Base-by-base conservation (phyloP, 2,797 vertebrate species). In the Coregonus ussuriensis region DNA sequence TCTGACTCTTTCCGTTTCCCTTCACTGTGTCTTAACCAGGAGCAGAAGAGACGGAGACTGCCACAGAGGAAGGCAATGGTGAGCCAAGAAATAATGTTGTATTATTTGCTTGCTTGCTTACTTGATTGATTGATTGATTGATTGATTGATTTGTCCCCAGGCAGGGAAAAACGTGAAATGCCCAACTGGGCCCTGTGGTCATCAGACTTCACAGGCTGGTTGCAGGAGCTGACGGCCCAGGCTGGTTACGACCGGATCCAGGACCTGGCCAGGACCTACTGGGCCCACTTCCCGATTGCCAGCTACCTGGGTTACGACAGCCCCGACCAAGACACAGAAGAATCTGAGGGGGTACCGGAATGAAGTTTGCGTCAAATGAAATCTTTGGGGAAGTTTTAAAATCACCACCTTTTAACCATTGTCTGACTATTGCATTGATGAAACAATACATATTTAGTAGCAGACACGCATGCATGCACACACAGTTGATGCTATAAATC, bases 101-200 rank as follows among this genome's bases (percentile, higher is more conserved):
- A 59, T 21, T 59, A 63, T 29, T 63, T 63, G n/a, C 1, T 63
- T 63, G 62, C 3, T 63, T 63, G 3, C 2, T 62, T 4, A 13
- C 25, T 2, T 56, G 47, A 62, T 72, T 53, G 1, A 53, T 6
- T 47, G 11, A 52, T 25, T 62, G 9, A 62, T 72, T 53, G 1
- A 53, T 6, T 47, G 11, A 52, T 25, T 68, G 59, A 37, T 47
- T 69, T 29, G 68, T 56, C 75, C 72, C 76, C 47, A 25, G 74
- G 16, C 67, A 82, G 89, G 74, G 77, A 86, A 54, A 88, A 77
- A 18, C 74, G 85, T 13, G 81, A 77, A 72, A 41, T 86, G 2
- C 91, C 91, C 0, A 87, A 90, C 88, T 92, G 92, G 92, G 88
- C 88, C 25, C 70, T 89, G 65, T 88, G 87, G 81, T 87, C 90